A percentile compares a stretch with the other conserved stretches of the same genome.
Conservation (phyloP, 2,797 vertebrate species). For the Podarcis lilfordi region DNA sequence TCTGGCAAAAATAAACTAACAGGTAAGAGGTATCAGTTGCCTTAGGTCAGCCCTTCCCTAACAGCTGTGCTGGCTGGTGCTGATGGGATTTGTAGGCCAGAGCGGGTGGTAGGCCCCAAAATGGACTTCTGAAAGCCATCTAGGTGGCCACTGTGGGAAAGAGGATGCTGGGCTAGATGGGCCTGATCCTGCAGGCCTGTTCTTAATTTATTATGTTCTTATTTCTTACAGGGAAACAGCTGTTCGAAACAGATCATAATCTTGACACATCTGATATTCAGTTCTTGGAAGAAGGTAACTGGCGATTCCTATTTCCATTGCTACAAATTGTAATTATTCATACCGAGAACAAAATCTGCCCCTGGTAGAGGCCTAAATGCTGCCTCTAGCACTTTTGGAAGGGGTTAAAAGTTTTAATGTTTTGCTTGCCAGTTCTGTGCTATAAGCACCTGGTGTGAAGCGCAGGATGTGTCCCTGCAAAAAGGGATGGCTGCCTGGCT, state of each 20-base stretch:
- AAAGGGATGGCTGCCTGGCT: not conserved
- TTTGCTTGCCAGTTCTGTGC: not conserved
- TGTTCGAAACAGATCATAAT: conserved; percentile 98
- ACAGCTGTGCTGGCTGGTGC: not conserved
- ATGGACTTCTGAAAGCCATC: not conserved
- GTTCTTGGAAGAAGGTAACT: conserved; percentile 95
- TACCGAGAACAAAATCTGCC: not conserved
- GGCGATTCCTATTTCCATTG: conserved; percentile 20
- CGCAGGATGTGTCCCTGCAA: not conserved
- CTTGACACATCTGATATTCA: conserved; percentile 98
- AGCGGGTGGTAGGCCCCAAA: not conserved
- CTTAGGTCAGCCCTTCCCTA: not conserved
- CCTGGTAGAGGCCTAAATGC: not conserved
- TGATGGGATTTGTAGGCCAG: not conserved
- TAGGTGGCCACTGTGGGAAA: too few relatives aligned
- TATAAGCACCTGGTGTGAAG: not conserved
- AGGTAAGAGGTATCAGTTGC: conserved; percentile 76
- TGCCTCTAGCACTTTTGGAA: not conserved
- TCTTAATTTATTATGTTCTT: not conserved
- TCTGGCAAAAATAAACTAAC: conserved; percentile 90
- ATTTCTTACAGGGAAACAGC: conserved; percentile 88
- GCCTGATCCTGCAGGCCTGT: too few relatives aligned
- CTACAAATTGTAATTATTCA: conserved; percentile 17
- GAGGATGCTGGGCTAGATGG: too few relatives aligned
- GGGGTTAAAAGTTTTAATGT: not conserved